A percentile compares a stretch with the other conserved stretches of the same genome.
Evolutionary conservation across 2,797 vertebrate genomes (phyloP).

Genomic region (Chiloscyllium punctatum): DNA sequence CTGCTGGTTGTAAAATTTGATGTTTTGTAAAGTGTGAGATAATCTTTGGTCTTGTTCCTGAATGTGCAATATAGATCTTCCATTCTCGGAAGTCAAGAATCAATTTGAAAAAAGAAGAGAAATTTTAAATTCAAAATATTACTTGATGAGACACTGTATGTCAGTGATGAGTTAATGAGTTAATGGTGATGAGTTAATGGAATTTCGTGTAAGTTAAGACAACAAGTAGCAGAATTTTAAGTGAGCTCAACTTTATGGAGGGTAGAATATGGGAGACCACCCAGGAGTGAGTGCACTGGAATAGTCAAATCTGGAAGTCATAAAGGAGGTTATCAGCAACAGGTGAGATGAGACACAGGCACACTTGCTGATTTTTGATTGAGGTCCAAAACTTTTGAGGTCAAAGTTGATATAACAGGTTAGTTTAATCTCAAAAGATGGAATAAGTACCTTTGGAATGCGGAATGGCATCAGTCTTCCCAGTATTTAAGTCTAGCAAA

Average conservation of each 20-base stretch:
- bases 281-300: not conserved
- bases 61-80: not conserved
- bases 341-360: not conserved
- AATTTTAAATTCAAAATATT: not conserved
- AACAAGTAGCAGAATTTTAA: not conserved
- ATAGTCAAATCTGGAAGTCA: not conserved
- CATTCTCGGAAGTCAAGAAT: not conserved
- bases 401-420: not conserved
- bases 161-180: too few relatives aligned
- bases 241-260: not conserved
- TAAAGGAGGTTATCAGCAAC: not conserved
- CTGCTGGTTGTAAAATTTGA: not conserved
- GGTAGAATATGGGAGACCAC: not conserved
- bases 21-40: not conserved
- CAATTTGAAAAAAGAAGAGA: not conserved
- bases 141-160: not conserved
- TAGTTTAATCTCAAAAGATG: not conserved
- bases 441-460: not conserved
- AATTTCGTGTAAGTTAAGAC: too few relatives aligned
- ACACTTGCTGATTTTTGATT: not conserved
- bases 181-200: not conserved
- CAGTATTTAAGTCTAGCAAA: not conserved
- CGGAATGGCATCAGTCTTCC: not conserved
- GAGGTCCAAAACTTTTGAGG: not conserved
- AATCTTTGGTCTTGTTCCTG: not conserved